Base-by-base conservation (phyloP, 1,140 invertebrate species). In the Trachymyrmex septentrionalis region DNA sequence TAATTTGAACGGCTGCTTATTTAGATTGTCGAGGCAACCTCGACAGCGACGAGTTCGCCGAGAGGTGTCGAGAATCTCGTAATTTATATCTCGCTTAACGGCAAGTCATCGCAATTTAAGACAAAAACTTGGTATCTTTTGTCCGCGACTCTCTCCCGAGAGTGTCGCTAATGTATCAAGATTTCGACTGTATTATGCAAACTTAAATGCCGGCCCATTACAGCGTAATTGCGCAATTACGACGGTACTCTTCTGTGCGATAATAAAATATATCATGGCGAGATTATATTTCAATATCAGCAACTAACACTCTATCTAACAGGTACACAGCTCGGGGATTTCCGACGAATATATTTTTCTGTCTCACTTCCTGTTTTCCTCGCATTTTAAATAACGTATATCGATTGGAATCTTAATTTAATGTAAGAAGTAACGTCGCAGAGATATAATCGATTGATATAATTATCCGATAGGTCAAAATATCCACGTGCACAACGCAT, bases 71-170 rank as follows among this genome's bases (percentile, higher is more conserved):
- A 75, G 78, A 66, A 55, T 81, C 61, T 27, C 53, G 57, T 81
- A 91, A 91, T 91, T 91, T 91, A 91, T 91, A 82, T 75, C 72
- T 53, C 63, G 84, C 78, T 87, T 87, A 38, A 91, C 73, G 87
- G 72, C 81, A 75, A 90, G 72, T 82, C 72, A 78, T 88, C 75
- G 89, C 86, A 59, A 91, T 90, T 88, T 81, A 59, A 76, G 85
- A 75, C 73, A 88, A 90, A 89, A 90, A 90, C 72, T 84, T 34
- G 53, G 12, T 86, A 80, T 76, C 85, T 86, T 86, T 85, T 86
- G 72, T 87, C 76, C 73, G 69, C 30, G 24, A 55, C 19, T 53
- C 10, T 53, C 10, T 7, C 34, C 12, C 34, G 19, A 30, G 30
- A 19, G 67, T 57, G 81, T 34, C 19, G 84, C 61, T 87, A 87